Percentiles rank a stretch among this genome's conserved stretches.
Evolutionary conservation across 2,888 invertebrate species (phyloP).

Genomic region (Lepidocyrtoides sp.): DNA sequence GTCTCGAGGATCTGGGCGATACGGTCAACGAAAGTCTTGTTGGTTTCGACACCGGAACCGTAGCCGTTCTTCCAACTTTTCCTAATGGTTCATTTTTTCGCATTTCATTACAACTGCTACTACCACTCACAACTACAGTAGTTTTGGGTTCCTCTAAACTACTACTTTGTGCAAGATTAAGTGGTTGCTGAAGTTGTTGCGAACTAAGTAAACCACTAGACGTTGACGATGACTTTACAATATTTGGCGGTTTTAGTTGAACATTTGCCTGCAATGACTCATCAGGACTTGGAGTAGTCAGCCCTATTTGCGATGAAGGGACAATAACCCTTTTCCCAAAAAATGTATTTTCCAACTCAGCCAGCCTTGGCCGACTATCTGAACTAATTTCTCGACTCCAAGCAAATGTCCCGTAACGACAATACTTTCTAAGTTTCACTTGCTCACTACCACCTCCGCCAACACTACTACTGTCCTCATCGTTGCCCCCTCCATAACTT

Average conservation of each 20-base stretch:
- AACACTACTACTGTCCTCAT: slow-evolving; percentile 15
- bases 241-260: neutral
- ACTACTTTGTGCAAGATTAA: slow-evolving; percentile 37
- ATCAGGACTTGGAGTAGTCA: slow-evolving; percentile 67
- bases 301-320: slow-evolving; percentile 38
- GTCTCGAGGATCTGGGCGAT: slow-evolving; percentile 36
- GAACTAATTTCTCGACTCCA: slow-evolving; percentile 72
- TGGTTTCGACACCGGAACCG: slow-evolving; percentile 65
- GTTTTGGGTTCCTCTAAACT: slow-evolving; percentile 45
- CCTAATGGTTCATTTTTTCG: slow-evolving; percentile 45
- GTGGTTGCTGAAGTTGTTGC: neutral
- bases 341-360: slow-evolving; percentile 72
- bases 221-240: slow-evolving; percentile 28
- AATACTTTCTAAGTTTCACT: slow-evolving; percentile 75
- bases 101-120: neutral
- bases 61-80: slow-evolving; percentile 62
- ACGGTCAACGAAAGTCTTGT: slow-evolving; percentile 61
- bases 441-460: slow-evolving; percentile 36
- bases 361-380: slow-evolving; percentile 65
- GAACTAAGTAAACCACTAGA: slow-evolving; percentile 44
- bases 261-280: neutral
- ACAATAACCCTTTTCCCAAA: slow-evolving; percentile 67
- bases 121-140: neutral
- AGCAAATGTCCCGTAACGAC: slow-evolving; percentile 79
- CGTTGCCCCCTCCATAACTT: slow-evolving; percentile 43